A percentile compares a stretch with the other conserved stretches of the same genome.
Conservation (phyloP, 2,888 invertebrate genomes). For the Dyspetes luteomarginatus region DNA sequence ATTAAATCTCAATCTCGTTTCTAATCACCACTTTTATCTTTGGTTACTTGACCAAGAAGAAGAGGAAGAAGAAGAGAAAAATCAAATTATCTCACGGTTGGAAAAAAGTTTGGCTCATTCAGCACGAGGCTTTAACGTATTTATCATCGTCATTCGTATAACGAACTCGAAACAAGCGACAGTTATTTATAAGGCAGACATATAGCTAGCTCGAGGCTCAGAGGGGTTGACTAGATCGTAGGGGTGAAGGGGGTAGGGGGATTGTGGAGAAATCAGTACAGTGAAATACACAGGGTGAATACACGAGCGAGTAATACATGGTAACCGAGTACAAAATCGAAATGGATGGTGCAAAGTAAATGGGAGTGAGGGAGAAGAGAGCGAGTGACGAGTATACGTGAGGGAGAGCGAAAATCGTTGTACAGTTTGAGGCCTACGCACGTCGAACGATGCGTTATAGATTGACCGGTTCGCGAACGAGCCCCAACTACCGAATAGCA, state of each 20-base stretch:
- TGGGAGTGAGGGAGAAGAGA: conserved; percentile 29
- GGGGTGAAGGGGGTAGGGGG: too few species aligned
- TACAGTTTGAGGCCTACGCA: conserved; percentile 64
- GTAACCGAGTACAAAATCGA: conserved; percentile 47
- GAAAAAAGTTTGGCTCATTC: neutral
- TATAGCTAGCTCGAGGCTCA: conserved; percentile 58
- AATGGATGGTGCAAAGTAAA: conserved; percentile 54
- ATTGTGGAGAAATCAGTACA: conserved; percentile 40
- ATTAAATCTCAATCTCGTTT: too few species aligned
- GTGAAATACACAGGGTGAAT: neutral
- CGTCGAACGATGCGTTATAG: conserved; percentile 76
- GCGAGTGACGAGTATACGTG: conserved; percentile 26
- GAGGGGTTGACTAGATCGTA: conserved; percentile 21
- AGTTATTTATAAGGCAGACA: conserved; percentile 63
- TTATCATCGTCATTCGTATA: conserved; percentile 5
- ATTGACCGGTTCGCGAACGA: conserved; percentile 75
- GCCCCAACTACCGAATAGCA: conserved; percentile 74
- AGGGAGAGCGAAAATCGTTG: conserved; percentile 40
- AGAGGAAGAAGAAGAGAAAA: too few species aligned
- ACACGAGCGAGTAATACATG: neutral
- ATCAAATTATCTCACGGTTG: neutral
- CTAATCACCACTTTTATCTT: too few species aligned
- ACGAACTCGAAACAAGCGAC: conserved; percentile 54
- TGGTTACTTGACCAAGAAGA: too few species aligned
- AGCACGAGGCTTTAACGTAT: neutral